A percentile compares a stretch with the other conserved stretches of the same genome.
phyloP scores from a whole-genome alignment of 2,113 vertebrate genomes.

The Bostrychus sinensis region DNA sequence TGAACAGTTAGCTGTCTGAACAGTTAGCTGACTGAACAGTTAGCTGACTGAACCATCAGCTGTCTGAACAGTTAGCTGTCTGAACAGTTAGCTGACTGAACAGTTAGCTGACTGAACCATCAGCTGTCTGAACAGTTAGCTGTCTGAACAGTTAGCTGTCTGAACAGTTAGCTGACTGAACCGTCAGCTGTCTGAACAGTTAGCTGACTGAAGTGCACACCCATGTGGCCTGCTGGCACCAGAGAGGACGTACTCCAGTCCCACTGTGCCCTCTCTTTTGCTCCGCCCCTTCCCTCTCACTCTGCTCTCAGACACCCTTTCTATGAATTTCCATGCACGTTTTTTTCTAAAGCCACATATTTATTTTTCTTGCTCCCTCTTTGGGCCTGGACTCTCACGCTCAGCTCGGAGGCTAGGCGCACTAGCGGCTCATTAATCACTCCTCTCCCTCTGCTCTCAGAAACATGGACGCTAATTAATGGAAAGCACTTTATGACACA shows the following conservation, averaged over 20 bases:
- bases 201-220: no score
- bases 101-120: no score
- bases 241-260: slow-evolving; percentile 52
- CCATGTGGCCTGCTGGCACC: slow-evolving; percentile 50
- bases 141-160: slow-evolving; percentile 16
- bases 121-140: no score
- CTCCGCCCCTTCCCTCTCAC: slow-evolving; percentile 52
- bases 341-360: slow-evolving; percentile 45
- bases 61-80: no score
- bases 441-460: slow-evolving; percentile 50
- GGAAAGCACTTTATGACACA: slow-evolving; percentile 74
- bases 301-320: slow-evolving; percentile 46
- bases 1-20: no score
- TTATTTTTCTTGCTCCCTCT: slow-evolving; percentile 62
- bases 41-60: no score
- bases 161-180: no score
- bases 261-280: slow-evolving; percentile 45
- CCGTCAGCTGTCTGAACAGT: no score
- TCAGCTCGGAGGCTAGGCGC: slow-evolving; percentile 41
- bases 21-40: no score
- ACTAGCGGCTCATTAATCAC: slow-evolving; percentile 61
- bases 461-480: slow-evolving; percentile 70
- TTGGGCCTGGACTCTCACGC: slow-evolving; percentile 34
- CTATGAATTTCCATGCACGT: slow-evolving; percentile 58
- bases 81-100: no score